Evolutionary conservation across 2,797 vertebrate genomes (phyloP), one percentile per base, ranked within the genome.

Genomic region (Xerus rutilus): DNA sequence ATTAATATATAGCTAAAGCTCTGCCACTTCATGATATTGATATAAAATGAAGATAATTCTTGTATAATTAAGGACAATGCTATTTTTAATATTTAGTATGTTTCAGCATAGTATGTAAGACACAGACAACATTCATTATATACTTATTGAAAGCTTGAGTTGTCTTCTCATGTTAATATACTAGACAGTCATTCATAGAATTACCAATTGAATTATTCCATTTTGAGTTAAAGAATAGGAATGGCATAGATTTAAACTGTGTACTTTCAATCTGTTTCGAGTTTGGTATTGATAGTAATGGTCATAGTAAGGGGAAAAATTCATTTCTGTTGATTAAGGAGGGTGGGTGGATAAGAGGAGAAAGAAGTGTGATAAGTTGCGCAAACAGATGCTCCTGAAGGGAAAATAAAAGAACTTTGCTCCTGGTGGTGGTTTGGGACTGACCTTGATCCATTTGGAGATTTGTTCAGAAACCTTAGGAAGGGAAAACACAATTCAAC

Each of bases 1-100:
- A 91, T 85, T 52, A 86, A 76, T 25, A 69, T 14, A 64, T 43
- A 85, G 54, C 67, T 81, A 82, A 89, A 96, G 4, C 13, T 73
- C 17, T 91, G 32, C 65, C 21, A 77, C 81, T 1, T 7, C 39
- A 65, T 15, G 65, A 28, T 69, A 87, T 28, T 72, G 49, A 67
- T 5, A 81, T n/a, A 91, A 86, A 83, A 81, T 11, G 39, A 65
- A 79, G 13, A 43, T 69, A 45, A 52, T 67, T 78, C 52, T 94
- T 89, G 12, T 49, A 69, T 45, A 57, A 47, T 49, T 59, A 77
- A 79, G 74, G 28, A 45, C 17, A 62, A 57, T 35, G 15, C 4
- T 15, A 69, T 92, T 93, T 96, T 93, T 39, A 94, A 78, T 6
- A 84, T 21, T 86, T 86, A 45, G 5, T 87, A 32, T 32, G 64